phyloP scores from a whole-genome alignment of 2,888 invertebrate species.

The Sarcophaga caerulescens region DNA sequence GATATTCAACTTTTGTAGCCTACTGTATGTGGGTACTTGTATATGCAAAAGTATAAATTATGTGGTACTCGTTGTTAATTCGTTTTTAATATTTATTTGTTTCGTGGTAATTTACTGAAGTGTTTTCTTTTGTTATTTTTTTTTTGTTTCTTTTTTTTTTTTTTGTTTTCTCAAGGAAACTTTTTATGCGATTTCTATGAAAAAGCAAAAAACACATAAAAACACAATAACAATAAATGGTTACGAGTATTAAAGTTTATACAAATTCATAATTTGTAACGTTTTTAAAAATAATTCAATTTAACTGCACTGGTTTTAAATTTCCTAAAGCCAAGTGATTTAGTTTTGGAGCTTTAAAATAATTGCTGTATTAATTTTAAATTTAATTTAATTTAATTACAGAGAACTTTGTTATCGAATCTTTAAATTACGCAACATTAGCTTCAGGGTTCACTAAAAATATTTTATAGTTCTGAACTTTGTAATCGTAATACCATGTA shows the following conservation, averaged over 20 bases:
- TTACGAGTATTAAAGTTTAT: background rate
- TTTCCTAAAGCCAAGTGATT: no score
- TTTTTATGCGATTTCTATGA: background rate
- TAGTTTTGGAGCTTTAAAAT: no score
- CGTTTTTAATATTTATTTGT: slow-evolving; percentile 33
- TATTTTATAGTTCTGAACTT: no score
- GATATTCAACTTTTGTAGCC: background rate
- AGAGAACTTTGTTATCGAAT: no score
- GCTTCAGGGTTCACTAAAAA: no score
- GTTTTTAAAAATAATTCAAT: no score
- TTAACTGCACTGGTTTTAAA: no score
- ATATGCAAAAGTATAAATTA: background rate
- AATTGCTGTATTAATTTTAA: no score
- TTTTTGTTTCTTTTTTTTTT: background rate
- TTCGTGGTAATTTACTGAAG: slow-evolving; percentile 41
- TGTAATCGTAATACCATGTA: no score
- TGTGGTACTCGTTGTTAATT: slow-evolving; percentile 20
- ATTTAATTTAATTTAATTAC: no score
- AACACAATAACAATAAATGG: background rate
- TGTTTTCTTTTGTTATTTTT: background rate
- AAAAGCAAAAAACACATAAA: background rate
- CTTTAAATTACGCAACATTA: no score
- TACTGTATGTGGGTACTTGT: slow-evolving; percentile 14
- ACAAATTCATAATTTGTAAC: background rate
- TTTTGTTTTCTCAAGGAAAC: slow-evolving; percentile 44